These are phyloP conservation scores for Ifrita kowaldi DNA, from an alignment of 2,113 vertebrate genomes.

Conservation along the genomic window DNA sequence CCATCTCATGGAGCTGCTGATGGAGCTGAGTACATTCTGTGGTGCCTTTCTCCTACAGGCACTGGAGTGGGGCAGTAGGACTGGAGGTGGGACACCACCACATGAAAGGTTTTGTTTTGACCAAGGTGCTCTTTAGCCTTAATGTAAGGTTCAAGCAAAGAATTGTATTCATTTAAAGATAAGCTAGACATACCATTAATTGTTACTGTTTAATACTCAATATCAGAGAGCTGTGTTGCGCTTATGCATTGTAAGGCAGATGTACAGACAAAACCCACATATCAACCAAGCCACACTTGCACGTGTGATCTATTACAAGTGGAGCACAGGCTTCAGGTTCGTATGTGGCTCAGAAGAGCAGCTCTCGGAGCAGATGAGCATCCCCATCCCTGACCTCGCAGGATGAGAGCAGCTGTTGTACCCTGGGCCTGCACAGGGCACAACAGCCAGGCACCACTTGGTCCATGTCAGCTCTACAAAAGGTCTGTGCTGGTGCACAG, in stretches of 20 bases:
- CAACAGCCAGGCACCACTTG: background rate
- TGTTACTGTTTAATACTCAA: background rate
- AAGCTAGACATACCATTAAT: background rate
- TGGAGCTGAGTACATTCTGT: constrained; percentile 30
- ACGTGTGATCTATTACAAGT: background rate
- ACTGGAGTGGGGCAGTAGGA: background rate
- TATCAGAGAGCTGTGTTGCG: background rate
- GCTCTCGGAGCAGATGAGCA: background rate
- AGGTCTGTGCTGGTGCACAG: background rate
- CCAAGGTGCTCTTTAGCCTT: constrained; percentile 53
- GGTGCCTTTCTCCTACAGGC: constrained; percentile 35
- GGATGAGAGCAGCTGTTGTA: background rate
- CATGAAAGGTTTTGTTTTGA: background rate
- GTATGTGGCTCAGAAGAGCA: background rate
- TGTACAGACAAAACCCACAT: background rate
- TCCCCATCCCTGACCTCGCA: background rate
- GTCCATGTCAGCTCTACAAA: background rate
- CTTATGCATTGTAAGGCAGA: constrained; percentile 18
- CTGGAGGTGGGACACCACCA: constrained; percentile 21
- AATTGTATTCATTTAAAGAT: background rate
- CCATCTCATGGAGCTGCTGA: constrained; percentile 7
- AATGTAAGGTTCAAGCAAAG: constrained; percentile 64
- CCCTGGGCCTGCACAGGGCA: background rate
- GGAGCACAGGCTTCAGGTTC: background rate
- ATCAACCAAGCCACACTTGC: background rate